Percentiles rank a stretch among this genome's conserved stretches.
These are phyloP conservation scores for Acronicta alni DNA, from an alignment of 2,888 invertebrate species.

Conservation along the genomic window DNA sequence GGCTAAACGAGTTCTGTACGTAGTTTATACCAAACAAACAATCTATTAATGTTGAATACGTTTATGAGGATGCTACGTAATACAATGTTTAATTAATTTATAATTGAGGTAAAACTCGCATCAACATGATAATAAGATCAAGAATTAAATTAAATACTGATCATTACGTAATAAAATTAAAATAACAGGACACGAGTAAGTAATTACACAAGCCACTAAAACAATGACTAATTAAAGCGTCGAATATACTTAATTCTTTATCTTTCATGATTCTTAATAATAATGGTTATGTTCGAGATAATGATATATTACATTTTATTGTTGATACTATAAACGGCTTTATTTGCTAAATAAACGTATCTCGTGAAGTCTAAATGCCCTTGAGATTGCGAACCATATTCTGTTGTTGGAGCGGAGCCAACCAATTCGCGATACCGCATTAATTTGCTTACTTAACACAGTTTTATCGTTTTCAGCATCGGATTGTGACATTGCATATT, in stretches of 20 bases:
- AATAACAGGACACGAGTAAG: slow-evolving; percentile 9
- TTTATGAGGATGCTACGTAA: slow-evolving; percentile 8
- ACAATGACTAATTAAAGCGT: slow-evolving; percentile 4
- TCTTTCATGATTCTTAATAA: slow-evolving; percentile 21
- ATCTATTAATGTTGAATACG: slow-evolving; percentile 15
- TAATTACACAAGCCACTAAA: background rate
- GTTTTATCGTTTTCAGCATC: slow-evolving; percentile 58
- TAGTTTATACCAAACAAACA: slow-evolving; percentile 32
- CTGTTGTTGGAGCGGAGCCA: slow-evolving; percentile 76
- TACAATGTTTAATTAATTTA: slow-evolving; percentile 28
- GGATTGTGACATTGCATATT: slow-evolving; percentile 52
- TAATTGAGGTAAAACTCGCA: slow-evolving; percentile 14
- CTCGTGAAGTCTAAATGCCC: slow-evolving; percentile 72
- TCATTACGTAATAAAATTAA: slow-evolving; percentile 5
- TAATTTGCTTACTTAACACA: slow-evolving; percentile 69
- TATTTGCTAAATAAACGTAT: slow-evolving; percentile 58
- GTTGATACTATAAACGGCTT: slow-evolving; percentile 16
- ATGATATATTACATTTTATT: slow-evolving; percentile 34
- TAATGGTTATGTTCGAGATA: slow-evolving; percentile 21
- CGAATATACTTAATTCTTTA: slow-evolving; percentile 19
- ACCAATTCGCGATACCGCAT: slow-evolving; percentile 72
- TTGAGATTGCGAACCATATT: slow-evolving; percentile 76
- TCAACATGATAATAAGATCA: slow-evolving; percentile 11
- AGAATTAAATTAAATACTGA: slow-evolving; percentile 13
- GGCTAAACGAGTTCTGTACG: slow-evolving; percentile 31